Percentiles rank a stretch among this genome's conserved stretches.
Conservation (phyloP, 2,888 invertebrate species). For the Melinopterus prodromus region DNA sequence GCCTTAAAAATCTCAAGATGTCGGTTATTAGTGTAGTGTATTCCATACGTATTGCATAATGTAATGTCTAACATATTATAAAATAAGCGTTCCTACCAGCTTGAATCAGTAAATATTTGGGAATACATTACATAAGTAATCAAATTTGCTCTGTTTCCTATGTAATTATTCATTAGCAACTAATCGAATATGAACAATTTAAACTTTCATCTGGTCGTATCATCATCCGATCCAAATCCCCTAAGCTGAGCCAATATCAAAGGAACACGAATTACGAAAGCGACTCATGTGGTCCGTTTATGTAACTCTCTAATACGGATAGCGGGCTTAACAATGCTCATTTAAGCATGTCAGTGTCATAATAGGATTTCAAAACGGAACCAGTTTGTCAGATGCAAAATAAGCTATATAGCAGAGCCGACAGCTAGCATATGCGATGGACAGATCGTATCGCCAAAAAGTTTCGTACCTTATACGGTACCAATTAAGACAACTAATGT, state of each 20-base stretch:
- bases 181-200: neutral
- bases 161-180: neutral
- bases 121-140: neutral
- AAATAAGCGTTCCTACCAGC: too few relatives aligned
- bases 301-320: neutral
- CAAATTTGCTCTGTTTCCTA: neutral
- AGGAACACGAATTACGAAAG: neutral
- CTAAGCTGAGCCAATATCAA: neutral
- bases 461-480: slow-evolving; percentile 5
- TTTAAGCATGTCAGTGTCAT: slow-evolving; percentile 17
- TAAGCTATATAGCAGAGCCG: slow-evolving; percentile 8
- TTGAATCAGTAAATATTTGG: neutral
- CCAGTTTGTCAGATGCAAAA: neutral
- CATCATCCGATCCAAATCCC: neutral
- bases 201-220: neutral
- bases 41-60: too few relatives aligned
- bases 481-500: slow-evolving; percentile 18
- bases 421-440: slow-evolving; percentile 6
- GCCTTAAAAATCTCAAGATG: too few relatives aligned
- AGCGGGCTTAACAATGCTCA: slow-evolving; percentile 18
- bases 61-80: too few relatives aligned
- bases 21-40: too few relatives aligned
- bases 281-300: neutral
- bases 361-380: slow-evolving; percentile 18
- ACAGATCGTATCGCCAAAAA: neutral